A percentile compares a stretch with the other conserved stretches of the same genome.
These are phyloP conservation scores for Araneus ventricosus DNA, from an alignment of 1,140 invertebrate genomes.

Conservation along the genomic window DNA sequence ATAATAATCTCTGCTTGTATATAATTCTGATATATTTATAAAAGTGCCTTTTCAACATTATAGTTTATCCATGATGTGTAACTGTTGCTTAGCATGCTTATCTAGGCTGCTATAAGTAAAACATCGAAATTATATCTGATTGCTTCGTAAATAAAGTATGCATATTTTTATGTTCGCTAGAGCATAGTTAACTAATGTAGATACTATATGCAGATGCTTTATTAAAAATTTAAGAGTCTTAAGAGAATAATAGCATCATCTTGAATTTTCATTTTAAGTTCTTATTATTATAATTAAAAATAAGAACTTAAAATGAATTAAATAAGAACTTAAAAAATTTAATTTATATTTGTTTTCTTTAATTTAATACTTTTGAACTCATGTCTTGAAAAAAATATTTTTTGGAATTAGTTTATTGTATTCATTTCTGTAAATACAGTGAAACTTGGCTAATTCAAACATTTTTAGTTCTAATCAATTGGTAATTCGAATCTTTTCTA, in stretches of 20 bases:
- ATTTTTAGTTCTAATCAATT: too few species aligned
- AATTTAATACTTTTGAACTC: too few species aligned
- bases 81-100: conserved; percentile 8
- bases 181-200: not conserved
- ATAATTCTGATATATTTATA: conserved; percentile 40
- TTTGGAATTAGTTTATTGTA: too few species aligned
- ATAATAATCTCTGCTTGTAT: conserved; percentile 45
- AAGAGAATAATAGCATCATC: not conserved
- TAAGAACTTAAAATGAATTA: too few species aligned
- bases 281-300: too few species aligned
- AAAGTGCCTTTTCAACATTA: conserved; percentile 49
- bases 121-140: conserved; percentile 18
- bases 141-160: not conserved
- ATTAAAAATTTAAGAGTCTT: not conserved
- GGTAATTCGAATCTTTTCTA: too few species aligned
- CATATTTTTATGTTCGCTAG: conserved; percentile 6
- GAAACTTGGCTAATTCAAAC: too few species aligned
- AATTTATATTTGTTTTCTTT: too few species aligned
- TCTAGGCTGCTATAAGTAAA: not conserved
- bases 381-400: too few species aligned
- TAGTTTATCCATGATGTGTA: conserved; percentile 37
- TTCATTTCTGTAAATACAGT: too few species aligned
- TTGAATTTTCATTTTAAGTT: not conserved
- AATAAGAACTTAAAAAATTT: too few species aligned
- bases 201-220: not conserved